Conservation (phyloP, 2,113 vertebrate genomes). For the Petaurus breviceps region DNA sequence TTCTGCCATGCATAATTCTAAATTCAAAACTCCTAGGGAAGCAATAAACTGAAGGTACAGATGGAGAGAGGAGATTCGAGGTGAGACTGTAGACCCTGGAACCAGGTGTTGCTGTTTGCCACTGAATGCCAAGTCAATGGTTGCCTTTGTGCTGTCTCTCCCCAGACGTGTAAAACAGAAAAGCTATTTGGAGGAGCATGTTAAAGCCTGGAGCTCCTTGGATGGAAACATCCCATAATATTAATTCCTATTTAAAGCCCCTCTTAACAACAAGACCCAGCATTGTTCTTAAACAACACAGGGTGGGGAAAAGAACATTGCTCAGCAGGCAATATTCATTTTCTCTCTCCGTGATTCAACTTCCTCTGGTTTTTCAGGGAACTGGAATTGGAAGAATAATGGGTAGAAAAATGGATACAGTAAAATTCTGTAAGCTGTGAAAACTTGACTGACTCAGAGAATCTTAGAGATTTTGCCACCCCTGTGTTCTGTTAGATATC, state of each 20-base stretch:
- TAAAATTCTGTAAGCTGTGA: not conserved
- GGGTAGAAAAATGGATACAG: conserved; percentile 8
- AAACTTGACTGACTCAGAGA: not conserved
- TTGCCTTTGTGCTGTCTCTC: conserved; percentile 45
- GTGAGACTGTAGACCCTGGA: not conserved
- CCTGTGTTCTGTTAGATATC: not conserved
- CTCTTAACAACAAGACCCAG: conserved; percentile 39
- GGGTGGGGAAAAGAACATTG: conserved; percentile 28
- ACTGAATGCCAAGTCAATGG: conserved; percentile 38
- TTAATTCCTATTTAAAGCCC: conserved; percentile 54
- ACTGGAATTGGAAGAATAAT: conserved; percentile 46
- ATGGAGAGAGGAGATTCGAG: not conserved
- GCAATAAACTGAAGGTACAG: conserved; percentile 46
- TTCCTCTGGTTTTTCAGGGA: conserved; percentile 49
- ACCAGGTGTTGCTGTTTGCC: conserved; percentile 35
- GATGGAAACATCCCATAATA: conserved; percentile 63
- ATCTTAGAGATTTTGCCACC: not conserved
- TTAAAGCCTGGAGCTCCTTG: conserved; percentile 37
- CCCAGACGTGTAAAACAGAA: conserved; percentile 51
- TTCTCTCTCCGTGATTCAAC: conserved; percentile 37
- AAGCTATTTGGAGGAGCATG: conserved; percentile 40
- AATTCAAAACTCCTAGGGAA: conserved; percentile 48
- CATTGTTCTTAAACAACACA: conserved; percentile 41
- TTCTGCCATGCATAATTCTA: not conserved
- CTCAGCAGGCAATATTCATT: conserved; percentile 32